Percentiles rank a stretch among this genome's conserved stretches.
These are phyloP conservation scores for Aphodius sticticus DNA, from an alignment of 2,888 invertebrate genomes.

Conservation along the genomic window DNA sequence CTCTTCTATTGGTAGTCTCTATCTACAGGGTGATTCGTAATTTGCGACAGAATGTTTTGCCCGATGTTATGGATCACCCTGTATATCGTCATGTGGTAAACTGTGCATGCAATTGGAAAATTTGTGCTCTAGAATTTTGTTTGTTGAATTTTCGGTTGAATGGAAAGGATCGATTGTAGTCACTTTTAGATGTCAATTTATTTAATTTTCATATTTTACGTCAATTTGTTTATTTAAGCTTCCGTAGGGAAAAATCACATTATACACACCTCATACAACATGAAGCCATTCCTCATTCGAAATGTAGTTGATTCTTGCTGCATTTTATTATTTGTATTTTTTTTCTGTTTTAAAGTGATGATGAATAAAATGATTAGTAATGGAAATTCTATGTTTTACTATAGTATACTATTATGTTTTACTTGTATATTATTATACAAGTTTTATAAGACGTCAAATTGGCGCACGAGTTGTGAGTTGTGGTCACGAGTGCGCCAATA, in stretches of 20 bases:
- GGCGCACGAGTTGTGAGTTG: too few species aligned
- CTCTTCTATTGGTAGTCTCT: too few species aligned
- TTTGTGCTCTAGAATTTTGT: not conserved
- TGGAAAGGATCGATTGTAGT: not conserved
- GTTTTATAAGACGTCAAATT: too few species aligned
- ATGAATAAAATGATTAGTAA: not conserved
- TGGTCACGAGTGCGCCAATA: too few species aligned
- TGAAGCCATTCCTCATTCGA: not conserved
- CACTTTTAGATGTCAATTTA: not conserved
- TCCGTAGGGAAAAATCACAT: not conserved
- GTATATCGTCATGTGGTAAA: conserved; percentile 31
- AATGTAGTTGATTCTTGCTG: not conserved
- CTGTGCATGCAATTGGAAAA: conserved; percentile 32
- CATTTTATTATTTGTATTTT: conserved; percentile 1
- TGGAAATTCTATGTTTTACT: not conserved
- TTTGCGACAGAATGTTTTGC: too few species aligned
- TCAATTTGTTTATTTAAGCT: not conserved
- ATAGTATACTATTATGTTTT: too few species aligned
- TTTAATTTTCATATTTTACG: not conserved
- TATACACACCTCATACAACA: not conserved
- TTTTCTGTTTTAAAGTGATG: not conserved
- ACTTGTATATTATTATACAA: too few species aligned
- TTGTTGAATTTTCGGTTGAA: not conserved
- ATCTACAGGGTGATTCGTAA: too few species aligned
- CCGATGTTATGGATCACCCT: too few species aligned